Conservation (phyloP, 2,888 invertebrate species). For the Athalia cordata region DNA sequence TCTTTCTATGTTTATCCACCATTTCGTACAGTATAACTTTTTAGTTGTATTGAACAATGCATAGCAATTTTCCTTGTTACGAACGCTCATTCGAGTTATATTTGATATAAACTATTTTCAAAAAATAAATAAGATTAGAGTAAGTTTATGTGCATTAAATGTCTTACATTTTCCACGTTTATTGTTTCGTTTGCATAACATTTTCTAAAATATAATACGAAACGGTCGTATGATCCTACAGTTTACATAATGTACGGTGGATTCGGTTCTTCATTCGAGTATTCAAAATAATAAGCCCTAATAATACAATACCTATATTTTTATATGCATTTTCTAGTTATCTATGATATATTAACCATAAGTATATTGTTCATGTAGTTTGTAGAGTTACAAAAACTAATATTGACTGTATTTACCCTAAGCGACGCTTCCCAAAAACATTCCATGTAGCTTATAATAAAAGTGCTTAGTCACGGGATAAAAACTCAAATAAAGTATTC, state of each 20-base stretch:
- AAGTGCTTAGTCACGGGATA: slow-evolving; percentile 24
- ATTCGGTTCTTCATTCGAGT: background rate
- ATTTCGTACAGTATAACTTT: background rate
- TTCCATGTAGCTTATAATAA: background rate
- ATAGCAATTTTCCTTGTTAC: too few species aligned
- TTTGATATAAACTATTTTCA: too few species aligned
- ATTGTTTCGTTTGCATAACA: too few species aligned
- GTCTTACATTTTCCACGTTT: too few species aligned
- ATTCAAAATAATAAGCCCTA: slow-evolving; percentile 6
- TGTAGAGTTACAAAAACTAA: background rate
- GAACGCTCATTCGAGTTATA: too few species aligned
- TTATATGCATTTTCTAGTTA: slow-evolving; percentile 39
- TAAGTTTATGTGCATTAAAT: too few species aligned
- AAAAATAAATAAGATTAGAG: too few species aligned
- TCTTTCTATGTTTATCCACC: background rate
- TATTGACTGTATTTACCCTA: background rate
- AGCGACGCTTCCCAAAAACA: slow-evolving; percentile 23
- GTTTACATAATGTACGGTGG: background rate
- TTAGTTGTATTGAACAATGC: background rate
- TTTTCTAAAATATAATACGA: too few species aligned
- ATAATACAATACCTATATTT: slow-evolving; percentile 29
- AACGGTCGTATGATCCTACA: background rate
- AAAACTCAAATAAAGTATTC: slow-evolving; percentile 21
- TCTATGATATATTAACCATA: slow-evolving; percentile 3
- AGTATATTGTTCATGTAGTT: slow-evolving; percentile 14